Conservation (phyloP, 1,140 invertebrate genomes). For the Antheraea mylitta region DNA sequence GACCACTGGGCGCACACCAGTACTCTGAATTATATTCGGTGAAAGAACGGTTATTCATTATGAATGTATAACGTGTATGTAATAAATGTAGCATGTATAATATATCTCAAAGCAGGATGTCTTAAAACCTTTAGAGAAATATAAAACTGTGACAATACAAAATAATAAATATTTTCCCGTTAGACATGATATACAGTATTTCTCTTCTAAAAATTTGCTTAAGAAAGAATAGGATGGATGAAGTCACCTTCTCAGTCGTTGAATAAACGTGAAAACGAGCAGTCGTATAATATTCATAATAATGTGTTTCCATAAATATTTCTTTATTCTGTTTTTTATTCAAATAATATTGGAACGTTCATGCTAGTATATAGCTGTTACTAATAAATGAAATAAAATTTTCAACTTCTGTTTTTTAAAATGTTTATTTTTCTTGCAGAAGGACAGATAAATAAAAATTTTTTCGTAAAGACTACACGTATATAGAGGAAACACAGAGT, state of each 20-base stretch:
- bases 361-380: slow-evolving; percentile 2
- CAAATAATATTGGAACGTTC: neutral
- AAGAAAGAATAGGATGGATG: neutral
- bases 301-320: neutral
- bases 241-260: neutral
- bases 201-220: neutral
- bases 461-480: slow-evolving; percentile 43
- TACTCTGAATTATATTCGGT: too few species aligned
- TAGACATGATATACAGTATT: neutral
- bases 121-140: too few species aligned
- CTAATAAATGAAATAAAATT: neutral
- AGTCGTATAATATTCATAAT: neutral
- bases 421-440: slow-evolving; percentile 21
- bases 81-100: too few species aligned
- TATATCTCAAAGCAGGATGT: too few species aligned
- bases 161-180: neutral
- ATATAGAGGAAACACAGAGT: slow-evolving; percentile 27
- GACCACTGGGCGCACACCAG: too few species aligned
- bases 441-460: slow-evolving; percentile 32
- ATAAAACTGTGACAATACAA: neutral
- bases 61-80: too few species aligned
- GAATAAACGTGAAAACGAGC: neutral
- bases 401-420: neutral
- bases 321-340: neutral
- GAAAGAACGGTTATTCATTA: too few species aligned